Conservation (phyloP, 2,113 vertebrate species). For the Chinchilla lanigera region DNA sequence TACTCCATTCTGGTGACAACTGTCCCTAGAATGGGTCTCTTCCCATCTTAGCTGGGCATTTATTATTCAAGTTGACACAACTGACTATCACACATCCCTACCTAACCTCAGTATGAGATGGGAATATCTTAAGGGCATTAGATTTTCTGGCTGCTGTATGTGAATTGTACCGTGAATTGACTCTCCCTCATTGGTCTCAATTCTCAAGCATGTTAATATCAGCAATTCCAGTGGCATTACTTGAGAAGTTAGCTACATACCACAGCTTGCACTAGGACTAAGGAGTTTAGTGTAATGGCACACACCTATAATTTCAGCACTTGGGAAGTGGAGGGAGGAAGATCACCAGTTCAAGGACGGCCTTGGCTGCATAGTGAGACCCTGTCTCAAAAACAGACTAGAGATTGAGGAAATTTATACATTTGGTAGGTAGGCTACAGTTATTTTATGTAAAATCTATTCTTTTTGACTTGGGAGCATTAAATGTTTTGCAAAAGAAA, state of each 20-base stretch:
- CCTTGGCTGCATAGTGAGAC: neutral
- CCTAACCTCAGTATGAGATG: neutral
- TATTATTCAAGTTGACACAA: neutral
- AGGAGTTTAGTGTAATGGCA: neutral
- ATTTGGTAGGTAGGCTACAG: neutral
- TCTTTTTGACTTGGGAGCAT: conserved; percentile 44
- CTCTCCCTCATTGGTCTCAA: neutral
- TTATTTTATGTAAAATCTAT: neutral
- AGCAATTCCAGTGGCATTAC: neutral
- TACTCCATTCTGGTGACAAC: neutral
- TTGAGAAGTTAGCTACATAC: neutral
- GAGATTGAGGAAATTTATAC: neutral
- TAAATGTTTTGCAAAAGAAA: neutral
- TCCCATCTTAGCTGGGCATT: neutral
- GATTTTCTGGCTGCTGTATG: neutral
- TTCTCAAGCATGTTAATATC: neutral
- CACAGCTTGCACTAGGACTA: neutral
- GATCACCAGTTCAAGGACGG: neutral
- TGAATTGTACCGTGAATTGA: neutral
- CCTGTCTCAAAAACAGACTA: neutral
- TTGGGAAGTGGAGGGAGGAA: neutral
- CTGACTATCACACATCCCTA: neutral
- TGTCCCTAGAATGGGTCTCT: neutral
- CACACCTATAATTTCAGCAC: neutral
- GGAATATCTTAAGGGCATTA: neutral